A percentile compares a stretch with the other conserved stretches of the same genome.
These are phyloP conservation scores for Nyctereutes procyonoides DNA, from an alignment of 2,113 vertebrate genomes.

Conservation along the genomic window DNA sequence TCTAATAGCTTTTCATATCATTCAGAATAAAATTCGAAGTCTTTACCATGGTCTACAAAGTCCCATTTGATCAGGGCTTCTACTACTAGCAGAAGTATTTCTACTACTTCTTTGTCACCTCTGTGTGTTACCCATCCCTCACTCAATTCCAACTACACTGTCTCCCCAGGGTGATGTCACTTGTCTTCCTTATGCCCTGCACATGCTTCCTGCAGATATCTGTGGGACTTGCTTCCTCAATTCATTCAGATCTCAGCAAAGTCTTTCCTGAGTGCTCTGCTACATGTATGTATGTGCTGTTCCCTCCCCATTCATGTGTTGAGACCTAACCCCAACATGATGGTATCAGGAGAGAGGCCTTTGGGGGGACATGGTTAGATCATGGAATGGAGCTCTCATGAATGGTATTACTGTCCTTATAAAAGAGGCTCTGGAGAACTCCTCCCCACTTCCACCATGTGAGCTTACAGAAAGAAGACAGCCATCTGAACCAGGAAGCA, in stretches of 20 bases:
- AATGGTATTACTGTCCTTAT: background rate
- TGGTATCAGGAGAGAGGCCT: background rate
- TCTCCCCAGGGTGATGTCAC: background rate
- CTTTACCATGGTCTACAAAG: background rate
- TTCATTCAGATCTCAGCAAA: background rate
- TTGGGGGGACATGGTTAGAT: background rate
- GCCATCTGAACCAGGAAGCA: background rate
- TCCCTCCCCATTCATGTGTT: background rate
- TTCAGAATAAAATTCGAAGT: background rate
- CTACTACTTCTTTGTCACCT: background rate
- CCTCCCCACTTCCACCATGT: background rate
- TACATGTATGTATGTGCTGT: background rate
- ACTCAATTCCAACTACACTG: background rate
- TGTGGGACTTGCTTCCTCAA: constrained; percentile 66
- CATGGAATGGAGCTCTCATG: background rate
- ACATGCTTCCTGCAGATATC: background rate
- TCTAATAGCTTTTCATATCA: background rate
- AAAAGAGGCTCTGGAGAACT: background rate
- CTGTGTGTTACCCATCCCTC: background rate
- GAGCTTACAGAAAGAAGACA: background rate
- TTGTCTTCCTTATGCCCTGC: background rate
- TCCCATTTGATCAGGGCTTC: background rate
- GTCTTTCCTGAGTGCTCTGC: background rate
- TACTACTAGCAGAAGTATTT: too few species aligned
- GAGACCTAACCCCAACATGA: background rate